A percentile compares a stretch with the other conserved stretches of the same genome.
Conservation (phyloP, 2,797 vertebrate species). For the Cryptoblepharus egeriae region DNA sequence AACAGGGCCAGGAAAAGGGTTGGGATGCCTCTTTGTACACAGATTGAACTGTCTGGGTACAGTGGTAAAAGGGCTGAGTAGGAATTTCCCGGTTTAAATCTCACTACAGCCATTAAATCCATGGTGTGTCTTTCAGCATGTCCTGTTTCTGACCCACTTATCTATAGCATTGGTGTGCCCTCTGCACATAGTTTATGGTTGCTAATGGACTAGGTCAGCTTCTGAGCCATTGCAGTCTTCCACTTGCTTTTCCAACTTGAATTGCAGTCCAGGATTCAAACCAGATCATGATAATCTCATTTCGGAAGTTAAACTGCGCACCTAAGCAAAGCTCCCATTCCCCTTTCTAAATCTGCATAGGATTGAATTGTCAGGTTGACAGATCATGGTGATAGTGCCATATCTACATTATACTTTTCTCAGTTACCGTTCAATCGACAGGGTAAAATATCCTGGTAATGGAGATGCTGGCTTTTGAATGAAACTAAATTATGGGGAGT, state of each 20-base stretch:
- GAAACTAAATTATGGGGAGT: constrained; percentile 18
- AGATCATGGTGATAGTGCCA: neutral
- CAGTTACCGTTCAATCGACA: constrained; percentile 23
- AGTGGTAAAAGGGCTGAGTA: neutral
- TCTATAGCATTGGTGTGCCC: too few relatives aligned
- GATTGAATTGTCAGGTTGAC: neutral
- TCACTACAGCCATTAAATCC: neutral
- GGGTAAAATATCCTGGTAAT: constrained; percentile 21
- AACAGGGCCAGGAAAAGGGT: neutral
- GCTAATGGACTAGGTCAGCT: neutral
- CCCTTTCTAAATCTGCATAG: neutral
- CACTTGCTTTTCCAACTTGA: neutral
- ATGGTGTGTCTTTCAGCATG: neutral
- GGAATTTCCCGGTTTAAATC: neutral
- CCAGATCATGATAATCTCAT: neutral
- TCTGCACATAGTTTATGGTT: neutral
- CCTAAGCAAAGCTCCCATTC: neutral
- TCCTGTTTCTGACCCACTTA: neutral
- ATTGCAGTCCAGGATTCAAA: neutral
- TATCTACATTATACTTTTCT: neutral
- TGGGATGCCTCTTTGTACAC: rapidly evolving
- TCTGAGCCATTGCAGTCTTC: too few relatives aligned
- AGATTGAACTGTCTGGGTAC: neutral
- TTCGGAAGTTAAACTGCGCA: neutral
- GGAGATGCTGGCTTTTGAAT: constrained; percentile 26